Conservation (phyloP, 2,888 invertebrate genomes). For the Macroteleia sp. region DNA sequence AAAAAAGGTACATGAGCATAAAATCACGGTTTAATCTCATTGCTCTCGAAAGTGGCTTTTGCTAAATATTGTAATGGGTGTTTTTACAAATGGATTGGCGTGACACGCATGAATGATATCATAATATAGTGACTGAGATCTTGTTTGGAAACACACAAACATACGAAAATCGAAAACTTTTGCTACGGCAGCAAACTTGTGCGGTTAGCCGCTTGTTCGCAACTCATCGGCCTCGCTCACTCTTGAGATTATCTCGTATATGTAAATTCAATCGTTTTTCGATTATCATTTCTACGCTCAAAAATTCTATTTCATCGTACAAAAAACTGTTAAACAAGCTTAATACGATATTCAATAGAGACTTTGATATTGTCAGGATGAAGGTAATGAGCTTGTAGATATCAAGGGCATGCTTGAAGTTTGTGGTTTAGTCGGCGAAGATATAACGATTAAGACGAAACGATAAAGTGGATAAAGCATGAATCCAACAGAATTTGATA, state of each 20-base stretch:
- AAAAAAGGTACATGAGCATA: too few relatives aligned
- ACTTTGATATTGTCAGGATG: slow-evolving; percentile 18
- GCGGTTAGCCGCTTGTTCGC: slow-evolving; percentile 56
- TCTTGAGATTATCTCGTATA: slow-evolving; percentile 46
- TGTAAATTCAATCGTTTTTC: slow-evolving; percentile 59
- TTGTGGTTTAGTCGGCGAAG: slow-evolving; percentile 22
- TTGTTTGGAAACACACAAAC: too few relatives aligned
- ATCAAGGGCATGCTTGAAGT: slow-evolving; percentile 16
- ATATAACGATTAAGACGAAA: slow-evolving; percentile 25
- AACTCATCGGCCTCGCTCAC: slow-evolving; percentile 44
- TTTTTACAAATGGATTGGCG: too few relatives aligned
- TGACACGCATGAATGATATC: too few relatives aligned
- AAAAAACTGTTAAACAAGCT: slow-evolving; percentile 15
- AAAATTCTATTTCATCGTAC: slow-evolving; percentile 14
- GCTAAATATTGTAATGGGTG: too few relatives aligned
- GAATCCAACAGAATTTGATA: too few relatives aligned
- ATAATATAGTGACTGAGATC: too few relatives aligned
- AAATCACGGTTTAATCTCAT: too few relatives aligned
- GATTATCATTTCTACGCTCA: slow-evolving; percentile 37
- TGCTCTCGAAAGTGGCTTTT: too few relatives aligned
- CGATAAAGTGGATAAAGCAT: slow-evolving; percentile 19
- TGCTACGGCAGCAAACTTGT: slow-evolving; percentile 41
- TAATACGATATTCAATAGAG: slow-evolving; percentile 30
- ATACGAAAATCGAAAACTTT: slow-evolving; percentile 42
- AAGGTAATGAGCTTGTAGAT: slow-evolving; percentile 1